phyloP scores from a whole-genome alignment of 1,140 invertebrate species.

The Drosophila oshimai region DNA sequence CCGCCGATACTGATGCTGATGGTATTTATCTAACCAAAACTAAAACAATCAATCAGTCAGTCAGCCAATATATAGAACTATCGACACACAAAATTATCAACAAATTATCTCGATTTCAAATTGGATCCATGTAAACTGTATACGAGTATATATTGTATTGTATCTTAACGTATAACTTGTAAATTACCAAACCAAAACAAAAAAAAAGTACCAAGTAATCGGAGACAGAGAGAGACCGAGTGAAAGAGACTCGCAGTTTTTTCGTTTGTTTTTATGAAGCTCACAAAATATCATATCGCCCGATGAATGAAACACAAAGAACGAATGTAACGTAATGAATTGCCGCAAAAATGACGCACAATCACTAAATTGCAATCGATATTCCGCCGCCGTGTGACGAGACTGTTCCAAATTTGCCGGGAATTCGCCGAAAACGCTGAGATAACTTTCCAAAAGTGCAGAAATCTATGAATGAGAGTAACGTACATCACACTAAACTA shows the following conservation, averaged over 20 bases:
- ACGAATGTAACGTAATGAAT: conserved; percentile 67
- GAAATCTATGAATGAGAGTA: conserved; percentile 41
- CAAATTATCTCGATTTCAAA: conserved; percentile 75
- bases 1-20: conserved; percentile 68
- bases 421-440: conserved; percentile 42
- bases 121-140: conserved; percentile 61
- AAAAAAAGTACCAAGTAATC: conserved; percentile 48
- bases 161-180: conserved; percentile 50
- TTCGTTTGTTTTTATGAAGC: conserved; percentile 71
- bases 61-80: conserved; percentile 62
- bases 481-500: conserved; percentile 65
- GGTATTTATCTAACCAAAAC: conserved; percentile 82
- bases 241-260: conserved; percentile 70
- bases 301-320: conserved; percentile 21
- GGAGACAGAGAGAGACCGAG: conserved; percentile 64
- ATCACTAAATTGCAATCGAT: conserved; percentile 54
- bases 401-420: conserved; percentile 66
- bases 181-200: conserved; percentile 33
- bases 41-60: conserved; percentile 62
- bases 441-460: conserved; percentile 42
- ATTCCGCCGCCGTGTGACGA: conserved; percentile 60
- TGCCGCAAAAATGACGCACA: conserved; percentile 15
- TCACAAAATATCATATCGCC: conserved; percentile 33
- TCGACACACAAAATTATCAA: conserved; percentile 78
- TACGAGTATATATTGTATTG: conserved; percentile 60